Evolutionary conservation across 2,888 invertebrate genomes (phyloP).

Genomic region (Clusia tigrina): DNA sequence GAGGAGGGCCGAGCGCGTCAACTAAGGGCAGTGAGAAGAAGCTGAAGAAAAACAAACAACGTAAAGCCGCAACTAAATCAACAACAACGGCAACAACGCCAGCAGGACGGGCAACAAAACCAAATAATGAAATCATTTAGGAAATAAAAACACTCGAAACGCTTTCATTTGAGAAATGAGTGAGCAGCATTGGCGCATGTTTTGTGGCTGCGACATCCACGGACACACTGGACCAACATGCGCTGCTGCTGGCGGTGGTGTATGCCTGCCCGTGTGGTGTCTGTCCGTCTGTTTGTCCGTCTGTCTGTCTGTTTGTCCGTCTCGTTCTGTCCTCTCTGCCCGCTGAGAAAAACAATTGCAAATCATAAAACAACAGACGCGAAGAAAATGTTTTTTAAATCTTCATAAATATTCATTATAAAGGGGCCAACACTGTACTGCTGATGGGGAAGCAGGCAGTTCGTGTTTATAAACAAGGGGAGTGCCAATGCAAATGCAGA

Average conservation of each 20-base stretch:
- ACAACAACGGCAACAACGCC: neutral
- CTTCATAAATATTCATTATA: slow-evolving; percentile 63
- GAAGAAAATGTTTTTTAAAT: slow-evolving; percentile 59
- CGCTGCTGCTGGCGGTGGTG: neutral
- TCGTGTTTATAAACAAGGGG: too few species aligned
- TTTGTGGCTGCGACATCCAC: slow-evolving; percentile 14
- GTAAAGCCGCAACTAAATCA: slow-evolving; percentile 6
- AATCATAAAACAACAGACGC: slow-evolving; percentile 34
- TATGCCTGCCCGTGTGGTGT: neutral
- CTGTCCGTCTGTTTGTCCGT: neutral
- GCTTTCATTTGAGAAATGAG: slow-evolving; percentile 15
- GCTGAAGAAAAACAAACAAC: neutral
- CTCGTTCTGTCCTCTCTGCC: neutral
- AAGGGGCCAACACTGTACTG: too few species aligned
- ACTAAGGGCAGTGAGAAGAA: neutral
- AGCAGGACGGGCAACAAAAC: slow-evolving; percentile 16
- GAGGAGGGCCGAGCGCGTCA: slow-evolving; percentile 24
- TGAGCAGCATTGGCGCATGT: slow-evolving; percentile 34
- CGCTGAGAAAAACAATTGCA: slow-evolving; percentile 23
- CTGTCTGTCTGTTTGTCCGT: neutral
- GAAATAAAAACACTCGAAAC: slow-evolving; percentile 44
- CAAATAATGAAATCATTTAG: slow-evolving; percentile 57
- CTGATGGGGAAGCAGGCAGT: too few species aligned
- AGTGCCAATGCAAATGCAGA: too few species aligned
- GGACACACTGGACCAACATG: neutral